phyloP scores from a whole-genome alignment of 2,113 vertebrate genomes.

The Myotis brandtii region DNA sequence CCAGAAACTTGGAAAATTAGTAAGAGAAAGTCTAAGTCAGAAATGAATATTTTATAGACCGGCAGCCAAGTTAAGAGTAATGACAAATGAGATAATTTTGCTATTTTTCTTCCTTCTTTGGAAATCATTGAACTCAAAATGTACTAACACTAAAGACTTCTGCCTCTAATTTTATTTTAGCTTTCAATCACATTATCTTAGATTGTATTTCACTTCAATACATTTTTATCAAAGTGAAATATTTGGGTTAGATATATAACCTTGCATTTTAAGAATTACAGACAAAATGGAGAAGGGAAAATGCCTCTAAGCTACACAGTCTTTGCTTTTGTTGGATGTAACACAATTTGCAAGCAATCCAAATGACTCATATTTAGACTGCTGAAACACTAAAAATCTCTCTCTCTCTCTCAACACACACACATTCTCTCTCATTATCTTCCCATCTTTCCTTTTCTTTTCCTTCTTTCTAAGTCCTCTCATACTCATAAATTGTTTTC shows the following conservation, averaged over 20 bases:
- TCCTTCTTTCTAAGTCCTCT: not conserved
- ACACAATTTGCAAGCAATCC: slow-evolving; percentile 44
- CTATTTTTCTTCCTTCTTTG: not conserved
- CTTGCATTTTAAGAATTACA: slow-evolving; percentile 21
- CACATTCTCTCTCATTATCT: not conserved
- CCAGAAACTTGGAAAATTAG: not conserved
- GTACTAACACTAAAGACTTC: not conserved
- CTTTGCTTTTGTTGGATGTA: slow-evolving; percentile 48
- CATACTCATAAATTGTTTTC: not conserved
- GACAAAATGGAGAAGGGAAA: not conserved
- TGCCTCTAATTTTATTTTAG: not conserved
- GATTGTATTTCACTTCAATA: not conserved
- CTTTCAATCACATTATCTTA: not conserved
- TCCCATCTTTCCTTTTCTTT: not conserved
- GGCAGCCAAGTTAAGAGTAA: not conserved
- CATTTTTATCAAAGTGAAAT: not conserved
- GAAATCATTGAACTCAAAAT: slow-evolving; percentile 35
- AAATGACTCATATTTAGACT: slow-evolving; percentile 60
- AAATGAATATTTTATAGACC: not conserved
- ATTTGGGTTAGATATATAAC: not conserved
- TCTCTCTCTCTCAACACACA: not conserved
- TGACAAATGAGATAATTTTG: not conserved
- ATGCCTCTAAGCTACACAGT: not conserved
- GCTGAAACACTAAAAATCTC: not conserved
- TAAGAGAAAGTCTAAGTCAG: not conserved